Conservation (phyloP, 2,797 vertebrate species). For the Austrolebias charrua region DNA sequence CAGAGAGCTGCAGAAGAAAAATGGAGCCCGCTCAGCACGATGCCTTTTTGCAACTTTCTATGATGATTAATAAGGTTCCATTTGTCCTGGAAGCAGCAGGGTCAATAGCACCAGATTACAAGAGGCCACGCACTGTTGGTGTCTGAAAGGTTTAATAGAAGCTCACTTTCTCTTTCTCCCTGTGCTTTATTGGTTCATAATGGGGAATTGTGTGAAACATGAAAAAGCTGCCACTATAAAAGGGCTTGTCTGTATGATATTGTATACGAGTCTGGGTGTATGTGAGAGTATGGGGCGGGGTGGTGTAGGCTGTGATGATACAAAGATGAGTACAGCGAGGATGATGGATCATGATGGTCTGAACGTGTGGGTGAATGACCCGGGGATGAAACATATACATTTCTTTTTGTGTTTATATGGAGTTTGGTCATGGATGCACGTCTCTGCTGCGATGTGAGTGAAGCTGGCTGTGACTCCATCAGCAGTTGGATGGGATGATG, state of each 20-base stretch:
- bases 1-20: conserved; percentile 51
- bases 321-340: conserved; percentile 34
- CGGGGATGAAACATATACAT: conserved; percentile 23
- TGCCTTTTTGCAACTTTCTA: conserved; percentile 54
- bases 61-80: conserved; percentile 72
- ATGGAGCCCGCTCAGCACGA: conserved; percentile 38
- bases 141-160: conserved; percentile 51
- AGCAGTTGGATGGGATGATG: conserved; percentile 20
- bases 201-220: conserved; percentile 32
- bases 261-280: conserved; percentile 25
- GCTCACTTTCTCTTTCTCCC: conserved; percentile 37
- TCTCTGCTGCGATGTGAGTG: conserved; percentile 23
- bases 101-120: conserved; percentile 68
- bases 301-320: conserved; percentile 46
- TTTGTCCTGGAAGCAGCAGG: conserved; percentile 58
- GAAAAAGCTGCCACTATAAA: conserved; percentile 43
- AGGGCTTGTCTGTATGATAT: conserved; percentile 28
- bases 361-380: conserved; percentile 46
- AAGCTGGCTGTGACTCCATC: conserved; percentile 5
- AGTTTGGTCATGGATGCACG: conserved; percentile 5
- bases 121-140: conserved; percentile 41
- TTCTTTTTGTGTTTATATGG: conserved; percentile 10
- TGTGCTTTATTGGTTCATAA: conserved; percentile 37
- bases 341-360: conserved; percentile 61
- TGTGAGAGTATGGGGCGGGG: conserved; percentile 6